These are phyloP conservation scores for Philopotamus ludificatus DNA, from an alignment of 1,140 invertebrate genomes.

Conservation along the genomic window DNA sequence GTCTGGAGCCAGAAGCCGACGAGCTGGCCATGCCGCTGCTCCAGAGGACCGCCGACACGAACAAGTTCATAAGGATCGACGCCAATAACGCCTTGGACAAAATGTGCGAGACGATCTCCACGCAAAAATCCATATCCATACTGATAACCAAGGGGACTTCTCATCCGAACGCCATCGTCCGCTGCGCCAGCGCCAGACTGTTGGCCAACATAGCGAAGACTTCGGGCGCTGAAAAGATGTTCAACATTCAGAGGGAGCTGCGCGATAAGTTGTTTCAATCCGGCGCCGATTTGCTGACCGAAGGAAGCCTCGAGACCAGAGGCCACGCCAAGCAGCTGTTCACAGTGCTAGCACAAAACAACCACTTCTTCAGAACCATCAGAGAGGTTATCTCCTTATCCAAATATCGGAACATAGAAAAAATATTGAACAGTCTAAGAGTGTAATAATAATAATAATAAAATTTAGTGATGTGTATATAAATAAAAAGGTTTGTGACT, in stretches of 20 bases:
- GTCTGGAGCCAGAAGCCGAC: constrained; percentile 84
- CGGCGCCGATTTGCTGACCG: constrained; percentile 78
- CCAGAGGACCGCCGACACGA: constrained; percentile 87
- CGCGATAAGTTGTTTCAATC: constrained; percentile 77
- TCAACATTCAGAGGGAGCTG: constrained; percentile 73
- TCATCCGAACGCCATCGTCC: constrained; percentile 84
- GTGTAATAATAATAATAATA: constrained; percentile 14
- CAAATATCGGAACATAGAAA: constrained; percentile 67
- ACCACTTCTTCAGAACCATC: constrained; percentile 63
- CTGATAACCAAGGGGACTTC: constrained; percentile 59
- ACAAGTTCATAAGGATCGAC: constrained; percentile 86
- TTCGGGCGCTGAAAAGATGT: constrained; percentile 70
- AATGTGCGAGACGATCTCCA: constrained; percentile 69
- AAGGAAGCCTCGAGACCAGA: constrained; percentile 85
- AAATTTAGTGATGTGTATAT: constrained; percentile 7
- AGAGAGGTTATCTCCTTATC: constrained; percentile 64
- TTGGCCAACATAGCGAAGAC: constrained; percentile 68
- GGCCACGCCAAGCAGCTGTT: constrained; percentile 67
- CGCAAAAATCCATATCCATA: constrained; percentile 51
- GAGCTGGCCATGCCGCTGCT: constrained; percentile 77
- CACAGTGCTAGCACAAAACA: constrained; percentile 60
- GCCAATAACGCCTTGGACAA: constrained; percentile 77
- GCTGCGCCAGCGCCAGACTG: constrained; percentile 77
- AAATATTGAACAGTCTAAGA: constrained; percentile 54
- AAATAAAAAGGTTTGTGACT: too few relatives aligned